A percentile compares a stretch with the other conserved stretches of the same genome.
Conservation (phyloP, 2,888 invertebrate species). For the Falcaria lacertinaria region DNA sequence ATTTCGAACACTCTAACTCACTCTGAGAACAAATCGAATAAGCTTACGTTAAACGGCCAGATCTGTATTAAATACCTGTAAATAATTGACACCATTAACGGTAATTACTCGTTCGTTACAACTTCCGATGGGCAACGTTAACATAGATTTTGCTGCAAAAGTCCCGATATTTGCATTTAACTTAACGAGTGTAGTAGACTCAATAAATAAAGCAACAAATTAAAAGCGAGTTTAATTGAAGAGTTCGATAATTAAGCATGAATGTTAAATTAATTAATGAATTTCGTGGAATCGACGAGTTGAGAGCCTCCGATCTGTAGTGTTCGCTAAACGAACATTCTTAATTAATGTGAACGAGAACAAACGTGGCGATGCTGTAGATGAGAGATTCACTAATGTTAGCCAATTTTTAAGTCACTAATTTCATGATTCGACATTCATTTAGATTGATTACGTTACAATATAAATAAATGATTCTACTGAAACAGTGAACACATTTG, state of each 20-base stretch:
- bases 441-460: conserved; percentile 33
- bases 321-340: conserved; percentile 56
- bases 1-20: neutral
- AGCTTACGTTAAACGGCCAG: conserved; percentile 13
- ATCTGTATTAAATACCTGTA: conserved; percentile 24
- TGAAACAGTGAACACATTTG: too few species aligned
- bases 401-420: conserved; percentile 41
- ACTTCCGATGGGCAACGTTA: conserved; percentile 21
- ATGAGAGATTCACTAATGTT: conserved; percentile 45
- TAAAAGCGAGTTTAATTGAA: conserved; percentile 69
- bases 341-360: conserved; percentile 65
- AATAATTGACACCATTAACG: conserved; percentile 31
- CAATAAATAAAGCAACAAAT: conserved; percentile 69
- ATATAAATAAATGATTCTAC: too few species aligned
- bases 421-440: conserved; percentile 34
- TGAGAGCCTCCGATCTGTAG: conserved; percentile 35
- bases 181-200: conserved; percentile 37
- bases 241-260: conserved; percentile 74
- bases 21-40: conserved; percentile 21
- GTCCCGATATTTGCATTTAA: conserved; percentile 43
- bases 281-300: conserved; percentile 53
- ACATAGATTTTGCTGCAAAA: conserved; percentile 35
- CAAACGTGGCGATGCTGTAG: conserved; percentile 55
- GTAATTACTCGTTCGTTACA: conserved; percentile 39
- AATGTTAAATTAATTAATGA: conserved; percentile 75